Conservation (phyloP, 1,140 invertebrate genomes). For the Megalonaias nervosa region DNA sequence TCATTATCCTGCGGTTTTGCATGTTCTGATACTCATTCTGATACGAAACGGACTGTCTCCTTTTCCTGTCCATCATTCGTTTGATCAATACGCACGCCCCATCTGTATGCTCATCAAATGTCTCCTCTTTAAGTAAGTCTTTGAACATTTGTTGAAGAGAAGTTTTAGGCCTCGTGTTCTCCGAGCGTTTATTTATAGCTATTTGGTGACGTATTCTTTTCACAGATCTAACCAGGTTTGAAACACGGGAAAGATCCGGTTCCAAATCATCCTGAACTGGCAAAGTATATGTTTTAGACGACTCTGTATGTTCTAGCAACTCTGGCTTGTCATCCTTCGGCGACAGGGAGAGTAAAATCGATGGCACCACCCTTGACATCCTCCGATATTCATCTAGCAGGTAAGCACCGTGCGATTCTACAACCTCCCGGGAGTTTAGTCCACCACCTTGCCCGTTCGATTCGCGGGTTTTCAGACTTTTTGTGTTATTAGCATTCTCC, state of each 20-base stretch:
- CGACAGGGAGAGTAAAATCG: constrained; percentile 48
- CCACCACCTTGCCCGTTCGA: background rate
- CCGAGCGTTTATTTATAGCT: constrained; percentile 42
- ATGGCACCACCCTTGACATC: constrained; percentile 54
- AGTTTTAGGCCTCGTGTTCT: constrained; percentile 36
- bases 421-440: background rate
- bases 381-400: constrained; percentile 51
- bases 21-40: too few species aligned
- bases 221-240: constrained; percentile 45
- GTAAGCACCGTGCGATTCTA: constrained; percentile 42
- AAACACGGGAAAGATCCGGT: constrained; percentile 47
- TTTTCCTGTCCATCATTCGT: constrained; percentile 51
- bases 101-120: constrained; percentile 53
- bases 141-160: constrained; percentile 48
- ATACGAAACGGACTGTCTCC: constrained; percentile 23
- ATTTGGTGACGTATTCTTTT: constrained; percentile 51
- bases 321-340: constrained; percentile 39
- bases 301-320: constrained; percentile 22
- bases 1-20: too few species aligned
- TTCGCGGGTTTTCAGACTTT: background rate
- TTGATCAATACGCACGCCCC: constrained; percentile 54
- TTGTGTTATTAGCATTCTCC: background rate
- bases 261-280: constrained; percentile 29
- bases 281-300: constrained; percentile 21
- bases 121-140: constrained; percentile 32